A percentile compares a stretch with the other conserved stretches of the same genome.
Conservation (phyloP, 2,888 invertebrate genomes). For the Pimpla rufipes region DNA sequence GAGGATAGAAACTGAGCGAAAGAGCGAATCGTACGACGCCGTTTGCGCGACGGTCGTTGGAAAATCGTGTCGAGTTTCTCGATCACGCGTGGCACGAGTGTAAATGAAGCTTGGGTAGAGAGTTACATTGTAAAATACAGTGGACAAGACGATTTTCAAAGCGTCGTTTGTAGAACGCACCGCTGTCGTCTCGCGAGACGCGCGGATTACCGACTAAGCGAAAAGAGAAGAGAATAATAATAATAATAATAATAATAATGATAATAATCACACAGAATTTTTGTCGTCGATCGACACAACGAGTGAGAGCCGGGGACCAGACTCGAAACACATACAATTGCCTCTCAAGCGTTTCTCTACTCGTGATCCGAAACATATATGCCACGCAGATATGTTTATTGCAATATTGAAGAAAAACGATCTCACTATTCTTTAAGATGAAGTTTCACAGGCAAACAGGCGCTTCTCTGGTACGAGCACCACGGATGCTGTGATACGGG, state of each 20-base stretch:
- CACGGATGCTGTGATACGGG: conserved; percentile 65
- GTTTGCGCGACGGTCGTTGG: background rate
- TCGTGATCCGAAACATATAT: conserved; percentile 59
- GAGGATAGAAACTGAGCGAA: background rate
- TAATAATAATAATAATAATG: too few relatives aligned
- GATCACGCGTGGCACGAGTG: conserved; percentile 16
- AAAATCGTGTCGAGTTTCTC: background rate
- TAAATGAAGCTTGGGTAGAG: conserved; percentile 19
- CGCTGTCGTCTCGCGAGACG: background rate
- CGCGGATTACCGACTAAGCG: background rate
- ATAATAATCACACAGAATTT: background rate
- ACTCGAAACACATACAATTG: conserved; percentile 44
- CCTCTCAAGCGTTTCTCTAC: conserved; percentile 53
- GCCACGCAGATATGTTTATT: conserved; percentile 29
- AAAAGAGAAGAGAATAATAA: conserved; percentile 8
- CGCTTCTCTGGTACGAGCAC: conserved; percentile 56
- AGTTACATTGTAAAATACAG: conserved; percentile 33
- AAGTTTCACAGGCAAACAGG: conserved; percentile 47
- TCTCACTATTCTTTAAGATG: conserved; percentile 65
- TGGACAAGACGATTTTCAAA: conserved; percentile 12
- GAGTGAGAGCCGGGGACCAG: conserved; percentile 59
- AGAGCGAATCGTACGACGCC: conserved; percentile 23
- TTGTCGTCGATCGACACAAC: conserved; percentile 40
- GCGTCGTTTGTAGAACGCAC: conserved; percentile 8
- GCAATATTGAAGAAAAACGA: conserved; percentile 60